A percentile compares a stretch with the other conserved stretches of the same genome.
Conservation (phyloP, 2,888 invertebrate species). For the Cataglyphis rosenhaueri region DNA sequence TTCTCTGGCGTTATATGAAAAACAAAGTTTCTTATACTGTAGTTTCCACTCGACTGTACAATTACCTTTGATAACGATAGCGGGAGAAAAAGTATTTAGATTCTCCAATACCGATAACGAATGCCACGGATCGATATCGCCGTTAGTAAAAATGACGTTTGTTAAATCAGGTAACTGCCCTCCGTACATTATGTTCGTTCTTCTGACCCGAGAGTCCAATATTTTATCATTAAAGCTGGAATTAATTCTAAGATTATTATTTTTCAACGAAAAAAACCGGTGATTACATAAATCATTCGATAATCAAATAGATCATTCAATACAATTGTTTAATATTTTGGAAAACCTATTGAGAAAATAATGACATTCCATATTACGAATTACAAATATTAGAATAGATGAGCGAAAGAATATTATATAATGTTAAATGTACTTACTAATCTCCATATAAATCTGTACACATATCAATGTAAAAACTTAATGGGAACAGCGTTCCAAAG, state of each 20-base stretch:
- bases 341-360: neutral
- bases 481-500: slow-evolving; percentile 87
- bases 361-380: neutral
- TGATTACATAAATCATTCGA: too few species aligned
- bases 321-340: neutral
- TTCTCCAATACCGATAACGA: slow-evolving; percentile 86
- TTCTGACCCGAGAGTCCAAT: slow-evolving; percentile 84
- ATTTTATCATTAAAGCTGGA: slow-evolving; percentile 74
- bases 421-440: slow-evolving; percentile 76
- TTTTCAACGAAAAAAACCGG: neutral
- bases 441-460: slow-evolving; percentile 86
- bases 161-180: slow-evolving; percentile 86
- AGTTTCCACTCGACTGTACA: neutral
- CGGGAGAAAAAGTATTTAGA: slow-evolving; percentile 76
- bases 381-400: neutral
- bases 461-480: slow-evolving; percentile 86
- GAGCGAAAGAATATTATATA: neutral
- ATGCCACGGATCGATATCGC: slow-evolving; percentile 88
- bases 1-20: neutral
- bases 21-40: neutral
- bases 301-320: neutral
- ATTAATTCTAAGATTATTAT: neutral
- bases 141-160: slow-evolving; percentile 88
- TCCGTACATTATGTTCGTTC: slow-evolving; percentile 87
- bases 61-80: slow-evolving; percentile 80